A percentile compares a stretch with the other conserved stretches of the same genome.
Evolutionary conservation across 23 tunicate species (phyloP).

Genomic region (Clavelina lepadiformis): DNA sequence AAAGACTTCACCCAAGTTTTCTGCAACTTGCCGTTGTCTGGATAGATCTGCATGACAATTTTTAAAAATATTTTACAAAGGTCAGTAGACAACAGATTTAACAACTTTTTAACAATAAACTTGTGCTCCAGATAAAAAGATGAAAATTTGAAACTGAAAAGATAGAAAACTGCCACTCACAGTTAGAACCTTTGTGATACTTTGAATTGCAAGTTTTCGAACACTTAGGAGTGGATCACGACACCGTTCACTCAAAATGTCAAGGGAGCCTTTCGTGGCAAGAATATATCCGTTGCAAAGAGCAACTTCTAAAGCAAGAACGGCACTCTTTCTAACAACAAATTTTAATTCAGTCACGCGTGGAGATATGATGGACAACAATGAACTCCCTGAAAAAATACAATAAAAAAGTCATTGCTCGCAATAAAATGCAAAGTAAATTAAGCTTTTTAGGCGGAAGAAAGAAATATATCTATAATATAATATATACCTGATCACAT

Average conservation of each 20-base stretch:
- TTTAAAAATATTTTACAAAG: not conserved
- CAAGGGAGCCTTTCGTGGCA: conserved; percentile 26
- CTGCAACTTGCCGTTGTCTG: conserved; percentile 26
- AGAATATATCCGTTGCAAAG: conserved; percentile 31
- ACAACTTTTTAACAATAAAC: too few species aligned
- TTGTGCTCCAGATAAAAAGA: too few species aligned
- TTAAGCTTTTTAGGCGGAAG: too few species aligned
- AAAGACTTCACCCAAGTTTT: conserved; percentile 52
- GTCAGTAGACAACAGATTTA: too few species aligned
- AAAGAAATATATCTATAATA: too few species aligned
- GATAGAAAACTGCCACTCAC: too few species aligned
- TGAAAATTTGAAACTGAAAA: too few species aligned
- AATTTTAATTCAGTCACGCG: conserved; percentile 48
- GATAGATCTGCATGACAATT: conserved; percentile 15
- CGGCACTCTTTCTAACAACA: conserved; percentile 54
- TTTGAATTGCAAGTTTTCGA: conserved; percentile 59
- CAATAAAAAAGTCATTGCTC: not conserved
- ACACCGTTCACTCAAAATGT: conserved; percentile 22
- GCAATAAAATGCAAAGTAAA: too few species aligned
- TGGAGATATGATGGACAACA: conserved; percentile 28
- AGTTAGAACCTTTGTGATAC: conserved; percentile 31
- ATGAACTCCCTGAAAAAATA: conserved; percentile 6
- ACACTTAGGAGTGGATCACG: conserved; percentile 68
- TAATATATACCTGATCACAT: too few species aligned
- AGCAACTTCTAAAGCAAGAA: conserved; percentile 45